Base-by-base conservation (phyloP, 2,888 invertebrate species). In the Agonopterix arenella region DNA sequence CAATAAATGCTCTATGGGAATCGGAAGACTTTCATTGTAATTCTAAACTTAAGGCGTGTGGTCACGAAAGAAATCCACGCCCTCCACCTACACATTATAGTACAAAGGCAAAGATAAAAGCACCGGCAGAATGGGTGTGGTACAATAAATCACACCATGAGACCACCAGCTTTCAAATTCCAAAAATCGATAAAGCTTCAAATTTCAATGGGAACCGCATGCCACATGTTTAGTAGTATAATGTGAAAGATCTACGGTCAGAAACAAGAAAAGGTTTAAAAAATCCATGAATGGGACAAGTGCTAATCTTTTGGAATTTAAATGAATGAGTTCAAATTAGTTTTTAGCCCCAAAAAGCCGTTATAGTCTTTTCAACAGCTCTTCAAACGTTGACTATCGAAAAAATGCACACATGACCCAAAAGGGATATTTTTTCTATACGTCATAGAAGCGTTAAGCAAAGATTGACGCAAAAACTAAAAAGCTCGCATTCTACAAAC, bases 191-290 rank as follows among this genome's bases (percentile, higher is more conserved):
- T 63, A 62, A 62, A 52, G 67, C 56, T 53, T 79, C 72, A 57
- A 49, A 63, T 79, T 78, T 78, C 78, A 80, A 71, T 64, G 56
- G 67, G 62, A 59, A 64, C 76, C 74, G 71, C 71, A 62, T 58
- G 66, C 66, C 64, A 66, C 57, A 49, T 70, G 28, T 28, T 28
- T 28, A 28, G 28, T 72, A 70, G 62, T 72, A 70, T 70, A 59
- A 70, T 66, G 61, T 53, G 11, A 45, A 45, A 55, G 62, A 62
- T 57, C 65, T 56, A 58, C 66, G 66, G 64, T 70, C 70, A 59
- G 57, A 54, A 59, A 68, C 48, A 16, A 46, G 61, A 64, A 57
- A 10, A 13, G 4, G 3, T 36, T n/a, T 8, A n/a, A 44, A 68
- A 66, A 70, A 64, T 51, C 36, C 46, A 52, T 69, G 62, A 73